Conservation (phyloP, 1,140 invertebrate genomes). For the Vanessa atalanta region DNA sequence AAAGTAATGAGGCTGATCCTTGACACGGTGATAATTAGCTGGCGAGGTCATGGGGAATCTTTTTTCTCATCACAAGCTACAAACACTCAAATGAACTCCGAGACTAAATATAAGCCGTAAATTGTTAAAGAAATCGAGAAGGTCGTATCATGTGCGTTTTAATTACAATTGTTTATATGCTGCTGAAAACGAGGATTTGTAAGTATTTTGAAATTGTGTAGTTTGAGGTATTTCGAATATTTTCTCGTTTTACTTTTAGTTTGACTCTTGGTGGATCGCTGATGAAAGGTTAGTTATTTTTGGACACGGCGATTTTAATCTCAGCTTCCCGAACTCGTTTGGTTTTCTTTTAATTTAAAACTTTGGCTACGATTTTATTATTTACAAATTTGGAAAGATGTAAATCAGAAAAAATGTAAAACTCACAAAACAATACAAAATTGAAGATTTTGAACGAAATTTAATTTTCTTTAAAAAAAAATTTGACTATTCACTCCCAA, state of each 20-base stretch:
- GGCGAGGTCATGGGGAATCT: conserved; percentile 19
- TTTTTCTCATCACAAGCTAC: neutral
- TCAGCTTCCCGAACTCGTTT: neutral
- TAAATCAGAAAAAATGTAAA: neutral
- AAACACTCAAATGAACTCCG: too few relatives aligned
- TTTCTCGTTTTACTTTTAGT: neutral
- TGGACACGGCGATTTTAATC: neutral
- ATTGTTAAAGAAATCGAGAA: neutral
- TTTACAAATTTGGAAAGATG: neutral
- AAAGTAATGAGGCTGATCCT: conserved; percentile 33
- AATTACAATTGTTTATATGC: too few relatives aligned
- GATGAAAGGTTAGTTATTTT: neutral
- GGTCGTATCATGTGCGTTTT: too few relatives aligned
- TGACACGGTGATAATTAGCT: conserved; percentile 34
- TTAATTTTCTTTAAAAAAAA: neutral
- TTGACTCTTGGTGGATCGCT: neutral
- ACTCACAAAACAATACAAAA: neutral
- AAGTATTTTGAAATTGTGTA: too few relatives aligned
- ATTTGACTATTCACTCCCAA: neutral
- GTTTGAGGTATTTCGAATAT: too few relatives aligned
- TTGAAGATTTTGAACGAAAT: neutral
- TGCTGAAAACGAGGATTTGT: too few relatives aligned
- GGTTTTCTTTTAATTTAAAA: neutral
- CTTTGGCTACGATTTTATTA: neutral
- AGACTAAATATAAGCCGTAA: neutral